These are phyloP conservation scores for Betta splendens DNA, from an alignment of 2,797 vertebrate genomes.

Conservation along the genomic window DNA sequence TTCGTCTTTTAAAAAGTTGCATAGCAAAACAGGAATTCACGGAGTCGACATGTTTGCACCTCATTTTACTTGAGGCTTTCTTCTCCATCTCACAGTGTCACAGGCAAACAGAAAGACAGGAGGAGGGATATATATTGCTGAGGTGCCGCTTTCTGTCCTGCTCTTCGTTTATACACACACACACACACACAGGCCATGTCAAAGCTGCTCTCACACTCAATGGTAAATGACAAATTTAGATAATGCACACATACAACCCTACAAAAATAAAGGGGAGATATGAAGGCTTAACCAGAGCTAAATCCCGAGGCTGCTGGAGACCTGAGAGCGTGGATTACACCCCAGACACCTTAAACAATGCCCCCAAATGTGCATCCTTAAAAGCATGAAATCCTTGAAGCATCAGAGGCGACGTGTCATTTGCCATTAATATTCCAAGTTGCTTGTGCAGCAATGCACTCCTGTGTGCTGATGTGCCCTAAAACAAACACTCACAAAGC, in stretches of 20 bases:
- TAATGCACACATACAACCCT: conserved; percentile 77
- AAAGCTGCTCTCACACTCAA: conserved; percentile 79
- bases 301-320: conserved; percentile 80
- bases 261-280: conserved; percentile 80
- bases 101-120: conserved; percentile 58
- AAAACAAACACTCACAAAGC: conserved; percentile 75
- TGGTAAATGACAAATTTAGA: conserved; percentile 82
- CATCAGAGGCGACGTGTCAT: conserved; percentile 81
- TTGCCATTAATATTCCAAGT: conserved; percentile 81
- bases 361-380: conserved; percentile 83
- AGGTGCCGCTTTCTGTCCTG: conserved; percentile 71
- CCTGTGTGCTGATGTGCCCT: conserved; percentile 68
- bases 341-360: conserved; percentile 82
- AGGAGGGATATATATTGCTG: conserved; percentile 59
- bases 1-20: conserved; percentile 71
- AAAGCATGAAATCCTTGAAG: conserved; percentile 83
- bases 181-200: conserved; percentile 56
- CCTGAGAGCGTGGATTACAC: conserved; percentile 81
- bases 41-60: conserved; percentile 72
- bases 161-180: conserved; percentile 64
- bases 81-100: conserved; percentile 74
- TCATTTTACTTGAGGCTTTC: conserved; percentile 77
- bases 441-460: conserved; percentile 70
- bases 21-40: conserved; percentile 74
- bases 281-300: conserved; percentile 79